phyloP scores from a whole-genome alignment of 1,140 invertebrate genomes.

The Lepeophtheirus salmonis region DNA sequence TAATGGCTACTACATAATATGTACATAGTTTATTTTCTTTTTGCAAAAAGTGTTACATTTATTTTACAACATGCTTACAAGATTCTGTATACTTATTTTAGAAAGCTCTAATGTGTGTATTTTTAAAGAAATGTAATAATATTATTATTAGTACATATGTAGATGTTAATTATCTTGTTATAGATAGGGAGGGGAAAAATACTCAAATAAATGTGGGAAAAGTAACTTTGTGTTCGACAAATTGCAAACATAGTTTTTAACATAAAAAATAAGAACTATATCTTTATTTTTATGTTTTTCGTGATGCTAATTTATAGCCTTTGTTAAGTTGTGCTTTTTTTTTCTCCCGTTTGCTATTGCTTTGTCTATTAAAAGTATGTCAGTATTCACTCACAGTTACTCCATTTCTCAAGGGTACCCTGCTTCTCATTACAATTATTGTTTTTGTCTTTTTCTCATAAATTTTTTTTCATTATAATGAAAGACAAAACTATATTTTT shows the following conservation, averaged over 20 bases:
- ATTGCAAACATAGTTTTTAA: background rate
- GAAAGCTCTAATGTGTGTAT: background rate
- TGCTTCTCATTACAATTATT: background rate
- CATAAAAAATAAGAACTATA: background rate
- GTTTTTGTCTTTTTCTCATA: too few species aligned
- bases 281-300: background rate
- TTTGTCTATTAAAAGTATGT: too few species aligned
- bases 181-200: background rate
- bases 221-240: background rate
- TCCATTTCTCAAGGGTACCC: too few species aligned
- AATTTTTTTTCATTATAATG: too few species aligned
- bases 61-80: background rate
- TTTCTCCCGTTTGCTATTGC: too few species aligned
- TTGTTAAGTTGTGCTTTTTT: too few species aligned
- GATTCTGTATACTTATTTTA: background rate
- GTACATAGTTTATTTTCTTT: background rate
- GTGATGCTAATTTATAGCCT: too few species aligned
- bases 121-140: background rate
- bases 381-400: too few species aligned
- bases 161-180: background rate
- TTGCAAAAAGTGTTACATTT: background rate
- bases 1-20: too few species aligned
- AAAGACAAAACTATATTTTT: too few species aligned
- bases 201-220: background rate
- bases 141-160: too few species aligned